phyloP scores from a whole-genome alignment of 1,140 invertebrate genomes.

The Vanessa tameamea region DNA sequence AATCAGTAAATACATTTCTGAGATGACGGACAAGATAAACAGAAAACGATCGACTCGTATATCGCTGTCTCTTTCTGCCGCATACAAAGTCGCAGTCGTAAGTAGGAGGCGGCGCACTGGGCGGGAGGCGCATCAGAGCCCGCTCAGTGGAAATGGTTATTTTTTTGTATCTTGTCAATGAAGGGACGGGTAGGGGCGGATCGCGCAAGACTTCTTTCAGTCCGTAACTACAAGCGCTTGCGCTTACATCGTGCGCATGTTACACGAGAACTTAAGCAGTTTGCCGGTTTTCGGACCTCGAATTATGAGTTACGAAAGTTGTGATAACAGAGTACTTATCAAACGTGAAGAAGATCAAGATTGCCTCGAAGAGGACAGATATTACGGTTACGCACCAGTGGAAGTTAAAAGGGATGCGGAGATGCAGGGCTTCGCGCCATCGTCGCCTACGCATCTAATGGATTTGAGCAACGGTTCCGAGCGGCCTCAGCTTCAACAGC shows the following conservation, averaged over 20 bases:
- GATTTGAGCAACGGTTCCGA: slow-evolving; percentile 70
- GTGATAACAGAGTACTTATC: slow-evolving; percentile 64
- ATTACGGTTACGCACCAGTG: slow-evolving; percentile 61
- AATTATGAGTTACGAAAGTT: slow-evolving; percentile 71
- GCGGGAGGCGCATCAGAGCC: slow-evolving; percentile 61
- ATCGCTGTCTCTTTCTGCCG: slow-evolving; percentile 56
- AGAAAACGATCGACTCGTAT: slow-evolving; percentile 55
- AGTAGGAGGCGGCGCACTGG: slow-evolving; percentile 62
- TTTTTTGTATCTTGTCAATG: slow-evolving; percentile 79
- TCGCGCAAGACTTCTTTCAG: slow-evolving; percentile 53
- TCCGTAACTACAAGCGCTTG: slow-evolving; percentile 52
- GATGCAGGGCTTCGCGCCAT: slow-evolving; percentile 57
- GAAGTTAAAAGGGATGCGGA: slow-evolving; percentile 63
- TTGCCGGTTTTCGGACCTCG: slow-evolving; percentile 33
- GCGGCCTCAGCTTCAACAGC: slow-evolving; percentile 48
- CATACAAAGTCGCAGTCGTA: slow-evolving; percentile 32
- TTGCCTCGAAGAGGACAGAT: slow-evolving; percentile 63
- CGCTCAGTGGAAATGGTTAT: slow-evolving; percentile 64
- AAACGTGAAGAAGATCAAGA: slow-evolving; percentile 68
- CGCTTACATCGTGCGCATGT: slow-evolving; percentile 52
- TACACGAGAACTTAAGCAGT: slow-evolving; percentile 39
- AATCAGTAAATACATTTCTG: slow-evolving; percentile 59
- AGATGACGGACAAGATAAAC: slow-evolving; percentile 76
- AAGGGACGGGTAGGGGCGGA: slow-evolving; percentile 71
- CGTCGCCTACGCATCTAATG: slow-evolving; percentile 72